Percentiles rank a stretch among this genome's conserved stretches.
phyloP scores from a whole-genome alignment of 2,888 invertebrate species.

The Nephrotoma flavescens region DNA sequence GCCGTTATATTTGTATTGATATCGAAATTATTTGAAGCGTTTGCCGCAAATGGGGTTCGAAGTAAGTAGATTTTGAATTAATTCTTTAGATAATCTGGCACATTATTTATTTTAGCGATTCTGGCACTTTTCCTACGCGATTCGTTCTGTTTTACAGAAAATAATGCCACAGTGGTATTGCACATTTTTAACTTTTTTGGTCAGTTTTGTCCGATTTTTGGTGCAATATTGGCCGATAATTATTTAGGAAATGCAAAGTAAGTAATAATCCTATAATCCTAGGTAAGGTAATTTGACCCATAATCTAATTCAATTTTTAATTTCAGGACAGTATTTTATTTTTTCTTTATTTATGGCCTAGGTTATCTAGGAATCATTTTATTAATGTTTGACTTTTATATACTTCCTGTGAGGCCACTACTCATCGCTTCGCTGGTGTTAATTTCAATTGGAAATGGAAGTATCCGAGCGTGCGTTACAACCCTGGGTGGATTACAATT shows the following conservation, averaged over 20 bases:
- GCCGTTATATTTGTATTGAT: constrained; percentile 27
- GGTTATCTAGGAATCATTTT: constrained; percentile 37
- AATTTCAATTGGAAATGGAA: constrained; percentile 52
- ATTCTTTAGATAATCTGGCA: constrained; percentile 11
- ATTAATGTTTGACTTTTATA: constrained; percentile 30
- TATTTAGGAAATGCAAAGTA: constrained; percentile 37
- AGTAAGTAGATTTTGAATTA: constrained; percentile 20
- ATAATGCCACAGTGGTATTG: constrained; percentile 39
- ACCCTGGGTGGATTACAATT: constrained; percentile 59
- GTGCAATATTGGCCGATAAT: constrained; percentile 50
- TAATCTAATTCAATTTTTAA: not conserved
- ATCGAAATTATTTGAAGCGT: constrained; percentile 31
- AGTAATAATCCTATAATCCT: not conserved
- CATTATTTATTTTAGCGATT: constrained; percentile 34
- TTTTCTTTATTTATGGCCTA: constrained; percentile 40
- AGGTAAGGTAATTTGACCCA: not conserved
- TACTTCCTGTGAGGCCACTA: constrained; percentile 31
- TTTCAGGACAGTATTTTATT: constrained; percentile 37
- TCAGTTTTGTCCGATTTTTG: constrained; percentile 48
- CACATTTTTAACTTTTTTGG: constrained; percentile 46
- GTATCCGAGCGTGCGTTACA: constrained; percentile 54
- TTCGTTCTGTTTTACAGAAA: constrained; percentile 36
- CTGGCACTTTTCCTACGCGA: constrained; percentile 45
- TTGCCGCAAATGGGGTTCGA: constrained; percentile 31
- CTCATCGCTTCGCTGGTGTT: constrained; percentile 41